Conservation (phyloP, 2,113 vertebrate species). For the Xenopus tropicalis region DNA sequence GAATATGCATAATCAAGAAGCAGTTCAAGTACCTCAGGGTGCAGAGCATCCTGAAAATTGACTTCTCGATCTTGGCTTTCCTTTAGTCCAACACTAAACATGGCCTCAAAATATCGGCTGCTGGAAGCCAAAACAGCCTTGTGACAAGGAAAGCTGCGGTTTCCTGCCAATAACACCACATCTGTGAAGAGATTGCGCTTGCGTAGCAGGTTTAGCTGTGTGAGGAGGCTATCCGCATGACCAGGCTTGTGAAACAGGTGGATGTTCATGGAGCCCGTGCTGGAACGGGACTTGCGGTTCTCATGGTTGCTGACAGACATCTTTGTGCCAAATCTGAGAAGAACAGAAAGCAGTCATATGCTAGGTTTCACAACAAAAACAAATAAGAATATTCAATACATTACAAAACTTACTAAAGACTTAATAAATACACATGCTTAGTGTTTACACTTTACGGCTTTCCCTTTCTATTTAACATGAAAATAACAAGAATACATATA, state of each 20-base stretch:
- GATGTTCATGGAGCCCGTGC: constrained; percentile 73
- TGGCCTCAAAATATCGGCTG: constrained; percentile 79
- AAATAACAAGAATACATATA: too few species aligned
- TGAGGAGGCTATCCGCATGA: constrained; percentile 69
- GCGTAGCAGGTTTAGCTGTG: constrained; percentile 75
- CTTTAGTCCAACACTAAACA: constrained; percentile 74
- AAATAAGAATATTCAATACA: background rate
- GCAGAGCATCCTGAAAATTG: constrained; percentile 74
- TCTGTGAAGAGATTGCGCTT: constrained; percentile 75
- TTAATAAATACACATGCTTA: background rate
- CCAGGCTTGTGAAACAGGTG: constrained; percentile 73
- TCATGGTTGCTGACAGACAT: constrained; percentile 81
- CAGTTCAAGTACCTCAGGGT: constrained; percentile 78
- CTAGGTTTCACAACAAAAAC: background rate
- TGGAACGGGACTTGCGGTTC: constrained; percentile 80
- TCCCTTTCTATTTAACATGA: too few species aligned
- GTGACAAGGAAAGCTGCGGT: constrained; percentile 70
- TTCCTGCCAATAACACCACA: constrained; percentile 68
- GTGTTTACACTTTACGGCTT: background rate
- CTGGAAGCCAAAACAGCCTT: constrained; percentile 75
- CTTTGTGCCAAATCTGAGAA: constrained; percentile 38
- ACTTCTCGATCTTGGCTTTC: constrained; percentile 72
- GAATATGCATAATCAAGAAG: constrained; percentile 79
- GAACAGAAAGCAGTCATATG: background rate
- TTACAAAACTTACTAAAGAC: background rate